Percentiles rank a stretch among this genome's conserved stretches.
These are phyloP conservation scores for Peromyscus eremicus DNA, from an alignment of 2,797 vertebrate genomes.

Conservation along the genomic window DNA sequence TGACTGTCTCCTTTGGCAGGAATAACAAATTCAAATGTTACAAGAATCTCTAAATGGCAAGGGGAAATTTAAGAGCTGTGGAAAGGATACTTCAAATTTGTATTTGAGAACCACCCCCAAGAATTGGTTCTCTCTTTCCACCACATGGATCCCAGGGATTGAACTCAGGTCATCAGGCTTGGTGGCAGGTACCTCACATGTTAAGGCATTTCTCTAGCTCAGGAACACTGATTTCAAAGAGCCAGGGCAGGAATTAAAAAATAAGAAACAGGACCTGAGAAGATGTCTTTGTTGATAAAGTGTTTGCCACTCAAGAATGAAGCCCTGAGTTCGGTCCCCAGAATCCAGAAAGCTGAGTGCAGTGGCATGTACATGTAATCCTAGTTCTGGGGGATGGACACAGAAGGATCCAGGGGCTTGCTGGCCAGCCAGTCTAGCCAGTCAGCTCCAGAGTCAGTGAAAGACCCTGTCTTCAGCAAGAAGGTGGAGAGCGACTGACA, in stretches of 20 bases:
- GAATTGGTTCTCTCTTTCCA: neutral
- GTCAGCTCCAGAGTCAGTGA: neutral
- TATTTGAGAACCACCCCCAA: constrained; percentile 6
- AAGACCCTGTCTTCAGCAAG: neutral
- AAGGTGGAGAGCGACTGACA: neutral
- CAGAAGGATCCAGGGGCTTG: neutral
- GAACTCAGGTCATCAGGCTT: neutral
- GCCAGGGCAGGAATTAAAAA: neutral
- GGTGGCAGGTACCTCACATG: neutral
- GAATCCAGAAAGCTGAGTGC: neutral
- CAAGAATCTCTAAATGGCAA: constrained; percentile 52
- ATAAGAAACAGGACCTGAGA: neutral
- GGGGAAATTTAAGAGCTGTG: constrained; percentile 4
- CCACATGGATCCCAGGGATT: neutral
- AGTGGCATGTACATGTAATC: neutral
- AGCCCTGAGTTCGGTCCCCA: neutral
- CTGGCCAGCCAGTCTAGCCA: neutral
- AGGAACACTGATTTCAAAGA: neutral
- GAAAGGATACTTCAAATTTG: constrained; percentile 32
- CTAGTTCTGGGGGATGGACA: neutral
- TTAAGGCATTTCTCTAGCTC: neutral
- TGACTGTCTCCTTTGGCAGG: constrained; percentile 52
- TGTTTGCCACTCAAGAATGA: neutral
- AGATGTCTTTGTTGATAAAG: neutral
- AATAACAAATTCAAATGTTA: constrained; percentile 56